Conservation (phyloP, 2,113 vertebrate genomes). For the Sinosuthora webbiana region DNA sequence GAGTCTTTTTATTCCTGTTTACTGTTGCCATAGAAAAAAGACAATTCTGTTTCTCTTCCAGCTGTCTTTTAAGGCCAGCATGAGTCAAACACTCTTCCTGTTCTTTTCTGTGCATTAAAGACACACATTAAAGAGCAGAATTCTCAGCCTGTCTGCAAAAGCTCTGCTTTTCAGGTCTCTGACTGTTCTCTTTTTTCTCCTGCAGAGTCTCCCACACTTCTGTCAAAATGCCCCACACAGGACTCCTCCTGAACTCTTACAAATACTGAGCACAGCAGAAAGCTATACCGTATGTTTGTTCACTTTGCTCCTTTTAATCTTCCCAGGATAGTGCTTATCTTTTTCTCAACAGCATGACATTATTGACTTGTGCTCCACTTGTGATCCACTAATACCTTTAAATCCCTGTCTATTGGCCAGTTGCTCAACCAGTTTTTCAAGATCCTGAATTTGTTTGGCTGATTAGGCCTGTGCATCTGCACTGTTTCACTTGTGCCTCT, state of each 20-base stretch:
- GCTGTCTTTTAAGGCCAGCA: not conserved
- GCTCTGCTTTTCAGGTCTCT: not conserved
- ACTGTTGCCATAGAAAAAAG: not conserved
- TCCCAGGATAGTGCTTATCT: slow-evolving; percentile 15
- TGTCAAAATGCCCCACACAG: not conserved
- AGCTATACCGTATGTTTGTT: not conserved
- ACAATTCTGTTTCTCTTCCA: not conserved
- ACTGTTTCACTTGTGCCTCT: not conserved
- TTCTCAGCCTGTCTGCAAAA: not conserved
- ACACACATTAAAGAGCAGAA: not conserved
- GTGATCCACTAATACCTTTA: slow-evolving; percentile 57
- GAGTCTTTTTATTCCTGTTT: not conserved
- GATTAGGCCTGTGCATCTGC: slow-evolving; percentile 12
- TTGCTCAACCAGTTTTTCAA: slow-evolving; percentile 28
- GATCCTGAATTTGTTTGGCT: slow-evolving; percentile 9
- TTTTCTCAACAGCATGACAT: slow-evolving; percentile 39
- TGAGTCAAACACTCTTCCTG: not conserved
- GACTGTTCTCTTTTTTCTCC: not conserved
- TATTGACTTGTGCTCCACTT: slow-evolving; percentile 53
- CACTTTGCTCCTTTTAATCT: slow-evolving; percentile 17
- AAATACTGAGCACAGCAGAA: not conserved
- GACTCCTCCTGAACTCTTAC: not conserved
- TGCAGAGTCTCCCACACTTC: not conserved
- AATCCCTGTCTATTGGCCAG: slow-evolving; percentile 26
- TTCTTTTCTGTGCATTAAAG: not conserved